Evolutionary conservation across 2,113 vertebrate genomes (phyloP).

Genomic region (Alethe diademata): DNA sequence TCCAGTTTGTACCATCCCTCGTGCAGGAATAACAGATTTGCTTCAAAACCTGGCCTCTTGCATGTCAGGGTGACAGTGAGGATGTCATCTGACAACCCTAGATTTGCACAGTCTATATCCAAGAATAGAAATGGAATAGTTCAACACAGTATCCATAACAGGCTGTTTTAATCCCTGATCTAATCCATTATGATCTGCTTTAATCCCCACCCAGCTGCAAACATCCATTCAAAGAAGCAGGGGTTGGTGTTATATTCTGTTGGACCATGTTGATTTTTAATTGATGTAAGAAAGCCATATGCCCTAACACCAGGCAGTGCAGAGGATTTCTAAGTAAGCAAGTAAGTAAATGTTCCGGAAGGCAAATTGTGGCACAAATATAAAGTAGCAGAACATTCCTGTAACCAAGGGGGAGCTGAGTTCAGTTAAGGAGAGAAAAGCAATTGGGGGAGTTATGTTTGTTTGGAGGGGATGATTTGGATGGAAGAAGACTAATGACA

Average conservation of each 20-base stretch:
- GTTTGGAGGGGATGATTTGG: not conserved
- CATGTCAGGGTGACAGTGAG: not conserved
- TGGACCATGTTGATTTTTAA: constrained; percentile 50
- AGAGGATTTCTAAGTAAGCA: constrained; percentile 17
- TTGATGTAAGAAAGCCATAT: constrained; percentile 47
- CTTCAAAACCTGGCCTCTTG: not conserved
- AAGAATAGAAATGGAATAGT: constrained; percentile 38
- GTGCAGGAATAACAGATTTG: not conserved
- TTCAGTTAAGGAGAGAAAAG: constrained; percentile 33
- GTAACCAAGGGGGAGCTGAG: constrained; percentile 6
- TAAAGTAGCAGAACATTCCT: not conserved
- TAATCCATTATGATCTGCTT: constrained; percentile 61
- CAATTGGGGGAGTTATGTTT: not conserved
- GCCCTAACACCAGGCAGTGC: constrained; percentile 17
- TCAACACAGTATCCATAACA: constrained; percentile 43
- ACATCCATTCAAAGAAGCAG: constrained; percentile 46
- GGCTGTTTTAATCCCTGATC: constrained; percentile 43
- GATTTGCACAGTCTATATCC: not conserved
- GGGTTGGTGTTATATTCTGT: constrained; percentile 12
- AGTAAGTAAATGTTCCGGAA: constrained; percentile 17
- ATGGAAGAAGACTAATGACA: not conserved
- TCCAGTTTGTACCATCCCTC: not conserved
- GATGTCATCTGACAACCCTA: not conserved
- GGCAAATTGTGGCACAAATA: constrained; percentile 18
- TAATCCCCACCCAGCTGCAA: constrained; percentile 48